Percentiles rank a stretch among this genome's conserved stretches.
phyloP scores from a whole-genome alignment of 2,888 invertebrate genomes.

The Rhaphigaster nebulosa region DNA sequence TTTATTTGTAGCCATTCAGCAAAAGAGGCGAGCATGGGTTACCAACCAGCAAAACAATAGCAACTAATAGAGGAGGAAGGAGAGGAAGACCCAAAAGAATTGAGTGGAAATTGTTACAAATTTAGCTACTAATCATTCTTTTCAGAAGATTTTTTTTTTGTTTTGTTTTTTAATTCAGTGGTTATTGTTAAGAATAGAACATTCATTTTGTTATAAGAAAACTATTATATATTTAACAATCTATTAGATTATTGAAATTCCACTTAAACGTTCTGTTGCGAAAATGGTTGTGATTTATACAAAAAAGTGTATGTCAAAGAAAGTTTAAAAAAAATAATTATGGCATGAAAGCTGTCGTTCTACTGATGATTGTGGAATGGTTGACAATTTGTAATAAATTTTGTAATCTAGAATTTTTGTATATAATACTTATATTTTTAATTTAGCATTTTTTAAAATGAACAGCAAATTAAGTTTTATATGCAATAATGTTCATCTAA shows the following conservation, averaged over 20 bases:
- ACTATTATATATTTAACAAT: slow-evolving; percentile 6
- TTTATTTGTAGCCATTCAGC: slow-evolving; percentile 62
- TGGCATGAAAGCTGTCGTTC: slow-evolving; percentile 37
- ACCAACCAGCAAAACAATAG: slow-evolving; percentile 62
- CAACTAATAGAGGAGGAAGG: slow-evolving; percentile 39
- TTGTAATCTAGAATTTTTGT: slow-evolving; percentile 59
- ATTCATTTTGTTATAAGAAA: not conserved
- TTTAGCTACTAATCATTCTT: slow-evolving; percentile 40
- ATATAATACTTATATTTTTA: slow-evolving; percentile 57
- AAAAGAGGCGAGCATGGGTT: slow-evolving; percentile 61
- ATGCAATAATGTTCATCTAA: slow-evolving; percentile 40
- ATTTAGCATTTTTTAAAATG: slow-evolving; percentile 55
- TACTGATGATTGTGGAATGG: slow-evolving; percentile 49
- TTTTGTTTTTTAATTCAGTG: slow-evolving; percentile 27
- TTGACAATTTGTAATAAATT: slow-evolving; percentile 54
- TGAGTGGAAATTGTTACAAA: slow-evolving; percentile 38
- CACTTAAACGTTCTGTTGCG: slow-evolving; percentile 32
- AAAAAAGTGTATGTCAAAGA: slow-evolving; percentile 20
- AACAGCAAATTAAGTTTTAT: slow-evolving; percentile 58
- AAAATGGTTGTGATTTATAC: slow-evolving; percentile 28
- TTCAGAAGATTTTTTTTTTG: not conserved
- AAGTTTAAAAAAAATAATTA: not conserved
- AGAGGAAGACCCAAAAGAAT: not conserved
- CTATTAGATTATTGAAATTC: not conserved
- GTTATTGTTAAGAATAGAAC: not conserved